These are phyloP conservation scores for Anguilla marmorata DNA, from an alignment of 2,797 vertebrate genomes.

Conservation along the genomic window DNA sequence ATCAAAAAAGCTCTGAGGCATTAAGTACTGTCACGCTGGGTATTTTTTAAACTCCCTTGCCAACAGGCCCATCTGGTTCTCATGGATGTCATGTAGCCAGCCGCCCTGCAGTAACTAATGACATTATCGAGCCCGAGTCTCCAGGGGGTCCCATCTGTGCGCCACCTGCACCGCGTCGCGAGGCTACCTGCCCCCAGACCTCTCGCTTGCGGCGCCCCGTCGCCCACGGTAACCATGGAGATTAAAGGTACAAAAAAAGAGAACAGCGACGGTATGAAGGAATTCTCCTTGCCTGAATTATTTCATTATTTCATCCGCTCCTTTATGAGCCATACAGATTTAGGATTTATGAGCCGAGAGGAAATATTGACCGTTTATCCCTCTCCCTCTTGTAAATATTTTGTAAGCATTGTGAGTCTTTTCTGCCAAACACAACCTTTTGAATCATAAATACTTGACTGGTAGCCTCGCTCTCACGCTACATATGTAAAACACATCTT, in stretches of 20 bases:
- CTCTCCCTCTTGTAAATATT: background rate
- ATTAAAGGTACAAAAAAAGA: constrained; percentile 12
- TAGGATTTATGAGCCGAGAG: background rate
- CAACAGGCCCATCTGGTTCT: constrained; percentile 57
- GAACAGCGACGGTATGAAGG: constrained; percentile 8
- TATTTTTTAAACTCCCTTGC: constrained; percentile 45
- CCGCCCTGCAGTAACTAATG: constrained; percentile 49
- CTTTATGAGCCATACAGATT: too few relatives aligned
- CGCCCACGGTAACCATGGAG: constrained; percentile 33
- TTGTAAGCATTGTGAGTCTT: background rate
- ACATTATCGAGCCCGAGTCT: constrained; percentile 56
- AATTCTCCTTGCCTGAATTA: background rate
- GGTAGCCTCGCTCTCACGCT: background rate
- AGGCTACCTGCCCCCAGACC: constrained; percentile 41
- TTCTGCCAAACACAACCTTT: background rate
- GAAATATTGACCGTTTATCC: background rate
- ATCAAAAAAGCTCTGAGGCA: constrained; percentile 48
- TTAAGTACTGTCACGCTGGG: constrained; percentile 53
- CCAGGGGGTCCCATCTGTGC: constrained; percentile 54
- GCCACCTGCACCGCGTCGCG: constrained; percentile 59
- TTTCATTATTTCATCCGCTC: background rate
- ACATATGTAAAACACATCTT: background rate
- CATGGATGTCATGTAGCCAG: constrained; percentile 47
- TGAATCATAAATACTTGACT: background rate
- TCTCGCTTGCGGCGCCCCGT: constrained; percentile 1